Percentiles rank a stretch among this genome's conserved stretches.
Conservation (phyloP, 2,797 vertebrate species). For the Brachyalestes nurse region DNA sequence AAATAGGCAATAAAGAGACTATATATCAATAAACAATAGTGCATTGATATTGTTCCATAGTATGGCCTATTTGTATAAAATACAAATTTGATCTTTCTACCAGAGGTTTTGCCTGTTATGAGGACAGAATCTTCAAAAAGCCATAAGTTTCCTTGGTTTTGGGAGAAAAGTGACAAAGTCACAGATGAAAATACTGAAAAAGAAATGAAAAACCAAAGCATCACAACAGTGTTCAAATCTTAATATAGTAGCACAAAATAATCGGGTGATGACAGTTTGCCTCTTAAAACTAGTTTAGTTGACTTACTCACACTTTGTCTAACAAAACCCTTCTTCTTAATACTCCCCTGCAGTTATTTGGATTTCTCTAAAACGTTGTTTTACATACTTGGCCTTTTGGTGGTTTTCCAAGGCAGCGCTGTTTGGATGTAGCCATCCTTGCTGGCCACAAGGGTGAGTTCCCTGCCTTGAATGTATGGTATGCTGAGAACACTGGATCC, state of each 20-base stretch:
- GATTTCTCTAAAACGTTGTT: not conserved
- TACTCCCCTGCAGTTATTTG: not conserved
- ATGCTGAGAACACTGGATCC: slow-evolving; percentile 81
- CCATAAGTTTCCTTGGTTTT: slow-evolving; percentile 91
- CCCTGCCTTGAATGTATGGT: slow-evolving; percentile 76
- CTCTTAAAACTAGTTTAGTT: not conserved
- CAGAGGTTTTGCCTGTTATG: slow-evolving; percentile 86
- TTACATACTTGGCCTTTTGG: slow-evolving; percentile 84
- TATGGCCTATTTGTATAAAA: not conserved
- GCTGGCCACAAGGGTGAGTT: slow-evolving; percentile 80
- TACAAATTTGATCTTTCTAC: slow-evolving; percentile 67
- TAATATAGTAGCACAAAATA: not conserved
- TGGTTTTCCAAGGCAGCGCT: slow-evolving; percentile 81
- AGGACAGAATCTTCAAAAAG: slow-evolving; percentile 89
- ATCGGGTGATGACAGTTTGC: not conserved
- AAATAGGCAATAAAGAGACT: slow-evolving; percentile 29
- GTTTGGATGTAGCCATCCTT: slow-evolving; percentile 82
- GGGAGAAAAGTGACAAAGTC: slow-evolving; percentile 81
- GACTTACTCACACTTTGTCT: not conserved
- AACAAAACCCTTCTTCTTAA: not conserved
- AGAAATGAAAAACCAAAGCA: not conserved
- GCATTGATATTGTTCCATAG: not conserved
- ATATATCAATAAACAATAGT: not conserved
- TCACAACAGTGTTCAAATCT: not conserved
- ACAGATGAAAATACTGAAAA: slow-evolving; percentile 89